A percentile compares a stretch with the other conserved stretches of the same genome.
Conservation (phyloP, 2,888 invertebrate species). For the Cancer borealis region DNA sequence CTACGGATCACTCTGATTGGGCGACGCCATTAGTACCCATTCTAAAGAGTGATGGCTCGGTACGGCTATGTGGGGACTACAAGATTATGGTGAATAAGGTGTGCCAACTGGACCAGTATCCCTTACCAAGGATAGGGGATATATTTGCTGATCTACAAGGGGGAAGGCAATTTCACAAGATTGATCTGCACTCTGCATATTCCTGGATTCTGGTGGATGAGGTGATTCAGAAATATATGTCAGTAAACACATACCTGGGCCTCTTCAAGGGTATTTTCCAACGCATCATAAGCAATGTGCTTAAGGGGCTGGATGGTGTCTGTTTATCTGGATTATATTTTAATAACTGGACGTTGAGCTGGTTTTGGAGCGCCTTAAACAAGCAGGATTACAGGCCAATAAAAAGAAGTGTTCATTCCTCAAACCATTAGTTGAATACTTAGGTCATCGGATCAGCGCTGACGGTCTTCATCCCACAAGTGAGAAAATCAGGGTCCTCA, state of each 20-base stretch:
- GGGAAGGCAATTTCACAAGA: neutral
- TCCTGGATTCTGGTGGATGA: neutral
- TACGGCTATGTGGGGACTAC: neutral
- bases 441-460: conserved; percentile 4
- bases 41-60: neutral
- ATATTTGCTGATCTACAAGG: neutral
- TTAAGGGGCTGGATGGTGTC: neutral
- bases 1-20: neutral
- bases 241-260: conserved; percentile 38
- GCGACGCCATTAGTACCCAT: neutral
- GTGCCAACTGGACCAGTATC: neutral
- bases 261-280: neutral
- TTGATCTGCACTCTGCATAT: neutral
- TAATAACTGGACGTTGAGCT: conserved; percentile 16
- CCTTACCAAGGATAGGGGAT: neutral
- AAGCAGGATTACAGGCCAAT: neutral
- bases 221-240: neutral
- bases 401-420: conserved; percentile 27
- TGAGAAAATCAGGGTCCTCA: neutral
- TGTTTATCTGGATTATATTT: neutral
- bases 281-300: neutral
- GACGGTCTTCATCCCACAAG: conserved; percentile 3
- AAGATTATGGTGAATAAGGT: neutral
- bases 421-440: conserved; percentile 24
- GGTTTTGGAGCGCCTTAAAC: conserved; percentile 41